Percentiles rank a stretch among this genome's conserved stretches.
Evolutionary conservation across 2,797 vertebrate genomes (phyloP).

Genomic region (Gambusia yucatana): DNA sequence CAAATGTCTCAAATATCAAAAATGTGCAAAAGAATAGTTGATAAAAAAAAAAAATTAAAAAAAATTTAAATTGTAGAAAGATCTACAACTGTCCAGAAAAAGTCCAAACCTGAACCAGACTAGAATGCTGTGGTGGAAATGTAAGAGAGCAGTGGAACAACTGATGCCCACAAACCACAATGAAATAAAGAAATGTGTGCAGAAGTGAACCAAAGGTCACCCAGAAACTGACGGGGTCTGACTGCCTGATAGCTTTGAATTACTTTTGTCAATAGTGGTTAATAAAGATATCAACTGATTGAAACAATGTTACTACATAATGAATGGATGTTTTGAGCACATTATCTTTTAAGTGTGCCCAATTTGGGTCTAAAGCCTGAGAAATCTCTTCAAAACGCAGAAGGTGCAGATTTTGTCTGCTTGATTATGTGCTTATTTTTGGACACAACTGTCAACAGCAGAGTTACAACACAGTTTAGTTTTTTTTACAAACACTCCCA

Average conservation of each 20-base stretch:
- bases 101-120: background rate
- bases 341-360: background rate
- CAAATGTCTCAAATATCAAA: background rate
- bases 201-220: slow-evolving; percentile 8
- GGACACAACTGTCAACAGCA: slow-evolving; percentile 13
- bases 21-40: background rate
- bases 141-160: background rate
- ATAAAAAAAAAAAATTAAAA: background rate
- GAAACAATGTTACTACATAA: background rate
- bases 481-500: slow-evolving; percentile 18
- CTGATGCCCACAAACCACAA: background rate
- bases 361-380: slow-evolving; percentile 1
- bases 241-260: background rate
- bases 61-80: no score
- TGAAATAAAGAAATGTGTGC: slow-evolving; percentile 3
- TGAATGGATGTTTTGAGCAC: background rate
- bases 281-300: background rate
- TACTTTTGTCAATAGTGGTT: background rate
- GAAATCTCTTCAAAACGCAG: slow-evolving; percentile 5
- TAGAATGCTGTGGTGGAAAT: slow-evolving; percentile 2
- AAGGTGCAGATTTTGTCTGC: slow-evolving; percentile 4
- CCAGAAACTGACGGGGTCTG: background rate
- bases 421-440: slow-evolving; percentile 31
- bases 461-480: background rate
- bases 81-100: background rate